Percentiles rank a stretch among this genome's conserved stretches.
These are phyloP conservation scores for Lepidurus couesii DNA, from an alignment of 1,140 invertebrate genomes.

Conservation along the genomic window DNA sequence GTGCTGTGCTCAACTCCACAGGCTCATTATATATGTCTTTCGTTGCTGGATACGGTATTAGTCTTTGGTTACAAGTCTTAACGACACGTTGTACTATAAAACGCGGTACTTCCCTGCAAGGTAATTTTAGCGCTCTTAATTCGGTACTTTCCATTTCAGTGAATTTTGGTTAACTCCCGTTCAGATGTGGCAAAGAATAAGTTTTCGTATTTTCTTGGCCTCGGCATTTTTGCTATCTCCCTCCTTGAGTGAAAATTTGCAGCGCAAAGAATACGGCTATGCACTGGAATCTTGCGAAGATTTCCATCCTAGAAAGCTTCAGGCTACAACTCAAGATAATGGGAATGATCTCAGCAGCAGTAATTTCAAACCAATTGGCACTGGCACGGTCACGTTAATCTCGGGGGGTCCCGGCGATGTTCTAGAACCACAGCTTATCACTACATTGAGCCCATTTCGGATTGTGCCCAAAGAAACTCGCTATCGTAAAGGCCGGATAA, in stretches of 20 bases:
- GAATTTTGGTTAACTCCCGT: neutral
- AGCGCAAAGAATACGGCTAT: constrained; percentile 14
- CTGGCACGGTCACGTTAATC: neutral
- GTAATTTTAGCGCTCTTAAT: too few relatives aligned
- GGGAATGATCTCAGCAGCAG: neutral
- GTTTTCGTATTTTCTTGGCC: neutral
- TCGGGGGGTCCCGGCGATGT: neutral
- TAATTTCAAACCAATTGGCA: constrained; percentile 3
- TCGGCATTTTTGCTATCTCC: neutral
- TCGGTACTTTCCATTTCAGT: neutral
- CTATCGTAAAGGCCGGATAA: constrained; percentile 29
- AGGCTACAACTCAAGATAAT: neutral
- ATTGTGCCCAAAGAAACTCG: constrained; percentile 22
- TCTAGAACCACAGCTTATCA: constrained; percentile 29
- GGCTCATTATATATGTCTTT: neutral
- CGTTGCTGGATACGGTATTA: neutral
- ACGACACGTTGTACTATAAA: neutral
- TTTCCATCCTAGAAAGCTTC: neutral
- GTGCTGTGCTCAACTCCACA: neutral
- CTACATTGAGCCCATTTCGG: constrained; percentile 29
- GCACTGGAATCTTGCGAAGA: constrained; percentile 23
- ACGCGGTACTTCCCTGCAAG: too few relatives aligned
- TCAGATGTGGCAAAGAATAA: neutral
- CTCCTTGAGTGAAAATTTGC: neutral
- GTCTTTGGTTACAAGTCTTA: neutral